Percentiles rank a stretch among this genome's conserved stretches.
phyloP scores from a whole-genome alignment of 2,888 invertebrate genomes.

The Oligia latruncula region DNA sequence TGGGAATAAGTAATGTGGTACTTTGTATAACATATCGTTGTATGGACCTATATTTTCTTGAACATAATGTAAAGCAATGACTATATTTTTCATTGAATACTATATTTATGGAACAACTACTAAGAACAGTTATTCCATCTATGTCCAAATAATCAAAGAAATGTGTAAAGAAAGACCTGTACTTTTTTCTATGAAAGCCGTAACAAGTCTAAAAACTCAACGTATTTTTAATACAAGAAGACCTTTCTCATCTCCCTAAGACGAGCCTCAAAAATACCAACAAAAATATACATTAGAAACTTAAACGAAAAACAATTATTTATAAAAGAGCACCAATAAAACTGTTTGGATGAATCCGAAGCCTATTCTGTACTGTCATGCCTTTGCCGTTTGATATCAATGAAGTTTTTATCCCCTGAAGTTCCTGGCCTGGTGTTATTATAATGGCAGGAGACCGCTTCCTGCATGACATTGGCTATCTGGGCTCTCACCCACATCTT shows the following conservation, averaged over 20 bases:
- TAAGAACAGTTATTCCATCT: neutral
- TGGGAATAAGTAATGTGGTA: slow-evolving; percentile 23
- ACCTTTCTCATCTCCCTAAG: neutral
- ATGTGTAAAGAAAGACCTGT: neutral
- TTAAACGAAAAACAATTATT: slow-evolving; percentile 39
- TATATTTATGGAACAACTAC: neutral
- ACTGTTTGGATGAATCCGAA: slow-evolving; percentile 5
- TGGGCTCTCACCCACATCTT: slow-evolving; percentile 88
- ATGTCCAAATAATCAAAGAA: neutral
- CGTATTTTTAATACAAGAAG: neutral
- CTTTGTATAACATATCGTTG: slow-evolving; percentile 29
- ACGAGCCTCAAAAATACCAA: slow-evolving; percentile 19
- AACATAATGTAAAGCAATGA: neutral
- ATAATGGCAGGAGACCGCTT: slow-evolving; percentile 82
- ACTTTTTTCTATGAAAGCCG: slow-evolving; percentile 8
- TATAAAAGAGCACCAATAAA: slow-evolving; percentile 46
- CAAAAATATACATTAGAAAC: slow-evolving; percentile 45
- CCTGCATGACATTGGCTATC: slow-evolving; percentile 86
- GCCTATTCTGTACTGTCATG: slow-evolving; percentile 72
- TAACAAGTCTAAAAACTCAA: neutral
- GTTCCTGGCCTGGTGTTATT: slow-evolving; percentile 74
- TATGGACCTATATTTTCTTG: slow-evolving; percentile 17
- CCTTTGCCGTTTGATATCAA: slow-evolving; percentile 72
- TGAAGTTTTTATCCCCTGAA: slow-evolving; percentile 60
- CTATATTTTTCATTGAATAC: neutral